Conservation (phyloP, 2,113 vertebrate genomes). For the Nothocercus nigrocapillus region DNA sequence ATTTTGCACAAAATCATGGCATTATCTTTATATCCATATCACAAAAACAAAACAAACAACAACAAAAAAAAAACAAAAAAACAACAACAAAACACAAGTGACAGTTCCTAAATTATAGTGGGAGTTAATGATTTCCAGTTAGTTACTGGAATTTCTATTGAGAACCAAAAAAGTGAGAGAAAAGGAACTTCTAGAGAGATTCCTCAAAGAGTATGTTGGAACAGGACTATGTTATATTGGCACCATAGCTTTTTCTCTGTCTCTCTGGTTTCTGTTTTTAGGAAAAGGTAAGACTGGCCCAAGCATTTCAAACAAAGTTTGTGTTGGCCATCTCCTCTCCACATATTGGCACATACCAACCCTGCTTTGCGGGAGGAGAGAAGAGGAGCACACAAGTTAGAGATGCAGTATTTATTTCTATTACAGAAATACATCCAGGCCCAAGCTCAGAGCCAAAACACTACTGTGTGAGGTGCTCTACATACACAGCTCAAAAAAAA, state of each 20-base stretch:
- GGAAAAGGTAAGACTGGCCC: not conserved
- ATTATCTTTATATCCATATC: not conserved
- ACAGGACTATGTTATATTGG: not conserved
- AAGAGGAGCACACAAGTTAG: not conserved
- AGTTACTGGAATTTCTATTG: not conserved
- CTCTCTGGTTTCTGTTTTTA: not conserved
- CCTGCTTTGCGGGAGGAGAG: not conserved
- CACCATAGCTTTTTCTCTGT: not conserved
- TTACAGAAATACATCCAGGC: not conserved
- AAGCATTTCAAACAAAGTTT: slow-evolving; percentile 27
- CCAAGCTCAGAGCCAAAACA: not conserved
- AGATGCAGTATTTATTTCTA: not conserved
- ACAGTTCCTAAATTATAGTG: not conserved
- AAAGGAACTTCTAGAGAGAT: slow-evolving; percentile 13
- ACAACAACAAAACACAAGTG: not conserved
- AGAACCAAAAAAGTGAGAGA: not conserved
- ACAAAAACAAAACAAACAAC: not conserved
- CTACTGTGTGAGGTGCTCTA: accelerated
- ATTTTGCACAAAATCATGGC: not conserved
- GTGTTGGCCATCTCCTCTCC: not conserved
- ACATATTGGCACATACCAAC: not conserved
- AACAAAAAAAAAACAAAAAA: not conserved
- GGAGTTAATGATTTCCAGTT: not conserved
- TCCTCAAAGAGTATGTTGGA: not conserved
- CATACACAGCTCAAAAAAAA: not conserved